phyloP scores from a whole-genome alignment of 2,797 vertebrate genomes.

The Triplophysa bombifrons region DNA sequence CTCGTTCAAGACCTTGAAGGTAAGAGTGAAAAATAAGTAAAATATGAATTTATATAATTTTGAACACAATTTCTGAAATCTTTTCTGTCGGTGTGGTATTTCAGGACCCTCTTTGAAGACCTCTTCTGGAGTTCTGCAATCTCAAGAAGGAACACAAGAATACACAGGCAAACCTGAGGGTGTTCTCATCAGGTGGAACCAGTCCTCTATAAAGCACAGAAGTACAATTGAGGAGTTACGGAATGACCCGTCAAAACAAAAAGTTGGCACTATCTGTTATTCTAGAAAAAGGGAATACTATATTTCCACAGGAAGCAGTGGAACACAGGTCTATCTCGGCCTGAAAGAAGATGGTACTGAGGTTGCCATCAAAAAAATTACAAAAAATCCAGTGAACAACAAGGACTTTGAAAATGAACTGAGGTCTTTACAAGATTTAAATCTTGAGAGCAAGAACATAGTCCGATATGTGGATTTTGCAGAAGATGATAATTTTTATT shows the following conservation, averaged over 20 bases:
- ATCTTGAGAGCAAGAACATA: conserved; percentile 38
- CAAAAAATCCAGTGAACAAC: background rate
- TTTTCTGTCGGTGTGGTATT: background rate
- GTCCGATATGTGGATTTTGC: conserved; percentile 46
- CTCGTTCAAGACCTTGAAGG: conserved; percentile 18
- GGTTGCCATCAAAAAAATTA: conserved; percentile 52
- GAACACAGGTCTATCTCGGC: conserved; percentile 40
- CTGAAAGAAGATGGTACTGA: conserved; percentile 50
- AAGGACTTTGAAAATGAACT: conserved; percentile 37
- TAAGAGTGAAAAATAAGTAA: background rate
- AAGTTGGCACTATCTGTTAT: conserved; percentile 1
- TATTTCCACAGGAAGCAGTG: conserved; percentile 33
- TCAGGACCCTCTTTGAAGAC: background rate
- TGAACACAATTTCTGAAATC: background rate
- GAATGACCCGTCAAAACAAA: background rate
- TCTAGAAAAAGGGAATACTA: background rate
- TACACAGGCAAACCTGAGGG: background rate
- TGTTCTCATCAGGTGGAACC: background rate
- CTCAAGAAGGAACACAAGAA: too few relatives aligned
- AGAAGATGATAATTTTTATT: conserved; percentile 41
- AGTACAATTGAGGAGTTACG: background rate
- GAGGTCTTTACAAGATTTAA: background rate
- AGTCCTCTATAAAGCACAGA: background rate
- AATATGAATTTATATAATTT: background rate
- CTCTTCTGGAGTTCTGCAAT: too few relatives aligned